Evolutionary conservation across 2,888 invertebrate genomes (phyloP), one percentile per base, ranked within the genome.

Genomic region (Eupithecia exiguata): DNA sequence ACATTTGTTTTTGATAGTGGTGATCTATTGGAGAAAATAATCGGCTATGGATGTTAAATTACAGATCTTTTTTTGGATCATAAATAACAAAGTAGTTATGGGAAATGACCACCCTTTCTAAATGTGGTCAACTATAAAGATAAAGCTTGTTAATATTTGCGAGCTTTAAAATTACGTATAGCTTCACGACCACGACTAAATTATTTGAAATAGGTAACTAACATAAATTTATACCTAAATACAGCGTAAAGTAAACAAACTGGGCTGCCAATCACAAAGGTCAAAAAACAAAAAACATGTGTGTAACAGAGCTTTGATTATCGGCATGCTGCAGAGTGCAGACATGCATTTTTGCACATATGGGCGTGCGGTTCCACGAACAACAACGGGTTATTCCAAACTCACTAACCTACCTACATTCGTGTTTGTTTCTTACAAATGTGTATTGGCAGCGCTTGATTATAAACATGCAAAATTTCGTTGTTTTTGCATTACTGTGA

Each of bases 341-440:
- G 36, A 53, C 69, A 67, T 71, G 71, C 73, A 69, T 75, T 70
- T 30, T 30, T 30, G 30, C 83, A 81, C 83, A 82, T 82, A 83
- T 84, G 86, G 81, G 74, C 76, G 79, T 88, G 81, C 77, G 76
- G 79, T 89, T 88, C 88, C 83, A 84, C 84, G 88, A 89, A 89
- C 81, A 78, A 77, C 77, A 72, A 83, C 67, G 30, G 63, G 70
- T 67, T 75, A 62, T 70, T 70, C 68, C 63, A 70, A 73, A 21
- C 46, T 46, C 46, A n/a, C n/a, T 35, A 18, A 63, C 18, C 18
- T 62, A 62, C 35, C 62, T 18, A 62, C 18, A 16, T 35, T 58
- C 58, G 21, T 58, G 25, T 58, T 25, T 25, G 25, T 58, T 58
- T 58, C 25, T 12, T 58, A 58, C 58, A 25, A 25, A 14, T 12